Conservation (phyloP, 2,888 invertebrate species). For the Pristionchus fissidentatus region DNA sequence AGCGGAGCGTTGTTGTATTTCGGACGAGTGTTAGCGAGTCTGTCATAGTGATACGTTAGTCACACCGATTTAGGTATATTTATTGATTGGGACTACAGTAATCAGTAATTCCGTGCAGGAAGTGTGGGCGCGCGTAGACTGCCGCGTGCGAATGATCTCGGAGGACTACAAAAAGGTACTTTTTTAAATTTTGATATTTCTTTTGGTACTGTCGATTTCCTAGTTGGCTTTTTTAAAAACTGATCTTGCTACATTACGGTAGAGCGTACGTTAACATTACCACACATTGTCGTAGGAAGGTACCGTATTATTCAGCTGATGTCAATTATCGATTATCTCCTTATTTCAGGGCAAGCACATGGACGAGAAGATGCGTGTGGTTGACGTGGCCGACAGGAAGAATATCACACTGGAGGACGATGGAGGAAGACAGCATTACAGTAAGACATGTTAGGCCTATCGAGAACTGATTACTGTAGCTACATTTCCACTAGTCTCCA, state of each 20-base stretch:
- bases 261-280: neutral
- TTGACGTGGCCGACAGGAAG: conserved; percentile 61
- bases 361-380: conserved; percentile 61
- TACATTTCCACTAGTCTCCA: too few relatives aligned
- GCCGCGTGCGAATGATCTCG: conserved; percentile 61
- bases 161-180: conserved; percentile 54
- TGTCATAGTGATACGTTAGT: neutral
- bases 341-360: conserved; percentile 25
- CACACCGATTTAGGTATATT: neutral
- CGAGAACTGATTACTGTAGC: neutral
- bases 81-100: neutral
- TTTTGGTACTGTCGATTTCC: neutral
- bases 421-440: conserved; percentile 54
- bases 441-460: conserved; percentile 47
- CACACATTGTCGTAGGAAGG: neutral
- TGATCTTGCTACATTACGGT: neutral
- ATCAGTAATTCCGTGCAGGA: neutral
- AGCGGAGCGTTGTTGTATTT: neutral
- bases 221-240: neutral
- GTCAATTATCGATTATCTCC: neutral
- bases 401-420: conserved; percentile 64
- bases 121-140: conserved; percentile 61
- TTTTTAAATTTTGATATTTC: neutral
- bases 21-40: neutral
- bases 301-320: neutral